These are phyloP conservation scores for Aporophyla lueneburgensis DNA, from an alignment of 2,888 invertebrate genomes.

Conservation along the genomic window DNA sequence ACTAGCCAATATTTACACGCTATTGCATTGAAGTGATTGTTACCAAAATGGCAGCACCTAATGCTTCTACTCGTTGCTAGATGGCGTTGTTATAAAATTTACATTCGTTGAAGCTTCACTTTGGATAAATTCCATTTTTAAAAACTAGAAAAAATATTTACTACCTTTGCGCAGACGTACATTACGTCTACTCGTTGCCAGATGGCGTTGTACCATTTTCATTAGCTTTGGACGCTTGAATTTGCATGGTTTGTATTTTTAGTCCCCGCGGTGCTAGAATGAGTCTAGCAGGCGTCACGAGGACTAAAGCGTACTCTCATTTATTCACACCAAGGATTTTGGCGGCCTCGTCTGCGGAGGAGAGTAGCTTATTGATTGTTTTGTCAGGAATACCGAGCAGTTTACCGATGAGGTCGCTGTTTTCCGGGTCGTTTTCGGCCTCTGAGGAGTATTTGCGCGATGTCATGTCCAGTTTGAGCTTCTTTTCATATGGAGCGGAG, in stretches of 20 bases:
- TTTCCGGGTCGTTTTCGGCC: constrained; percentile 89
- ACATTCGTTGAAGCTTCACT: constrained; percentile 61
- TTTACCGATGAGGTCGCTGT: constrained; percentile 96
- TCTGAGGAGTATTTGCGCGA: constrained; percentile 89
- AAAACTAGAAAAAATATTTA: constrained; percentile 48
- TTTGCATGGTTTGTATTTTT: constrained; percentile 71
- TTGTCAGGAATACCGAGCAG: constrained; percentile 96
- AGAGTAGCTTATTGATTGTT: constrained; percentile 95
- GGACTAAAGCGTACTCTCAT: constrained; percentile 90
- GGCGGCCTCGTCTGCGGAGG: constrained; percentile 96
- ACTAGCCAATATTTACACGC: constrained; percentile 69
- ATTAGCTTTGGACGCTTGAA: constrained; percentile 71
- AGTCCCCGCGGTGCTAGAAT: constrained; percentile 88
- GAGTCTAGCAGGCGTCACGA: constrained; percentile 87
- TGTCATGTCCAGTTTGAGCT: constrained; percentile 87
- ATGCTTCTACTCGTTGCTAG: constrained; percentile 71
- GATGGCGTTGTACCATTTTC: constrained; percentile 80
- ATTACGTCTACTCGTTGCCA: constrained; percentile 77
- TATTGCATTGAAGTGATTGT: constrained; percentile 56
- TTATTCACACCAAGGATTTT: constrained; percentile 96
- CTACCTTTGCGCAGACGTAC: constrained; percentile 26
- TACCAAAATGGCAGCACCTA: constrained; percentile 53
- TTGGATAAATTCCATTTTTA: constrained; percentile 55
- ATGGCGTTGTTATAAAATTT: constrained; percentile 72
- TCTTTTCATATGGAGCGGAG: constrained; percentile 90